These are phyloP conservation scores for Cepaea nemoralis DNA, from an alignment of 1,140 invertebrate genomes.

Conservation along the genomic window DNA sequence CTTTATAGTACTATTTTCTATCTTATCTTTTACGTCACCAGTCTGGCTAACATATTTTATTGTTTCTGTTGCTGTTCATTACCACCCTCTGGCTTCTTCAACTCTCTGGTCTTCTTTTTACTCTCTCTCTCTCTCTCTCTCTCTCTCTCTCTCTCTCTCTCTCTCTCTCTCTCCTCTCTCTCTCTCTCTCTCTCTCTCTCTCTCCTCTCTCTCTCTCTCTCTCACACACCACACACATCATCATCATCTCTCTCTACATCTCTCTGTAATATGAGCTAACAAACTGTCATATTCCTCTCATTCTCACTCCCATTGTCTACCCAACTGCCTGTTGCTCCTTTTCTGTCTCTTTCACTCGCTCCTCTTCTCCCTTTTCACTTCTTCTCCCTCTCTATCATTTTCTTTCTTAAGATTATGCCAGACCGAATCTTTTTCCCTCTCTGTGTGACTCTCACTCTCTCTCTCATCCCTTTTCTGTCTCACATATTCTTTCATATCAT, in stretches of 20 bases:
- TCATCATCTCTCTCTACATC: background rate
- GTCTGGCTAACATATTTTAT: no score
- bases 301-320: no score
- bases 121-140: no score
- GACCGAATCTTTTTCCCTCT: background rate
- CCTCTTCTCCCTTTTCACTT: no score
- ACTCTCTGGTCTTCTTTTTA: background rate
- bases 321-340: background rate
- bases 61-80: no score
- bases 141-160: conserved; percentile 22
- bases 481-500: no score
- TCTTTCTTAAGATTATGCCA: background rate
- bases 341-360: conserved; percentile 14
- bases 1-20: no score
- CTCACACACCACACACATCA: background rate
- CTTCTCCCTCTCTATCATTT: background rate
- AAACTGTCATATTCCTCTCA: no score
- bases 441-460: no score
- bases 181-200: background rate
- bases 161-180: conserved; percentile 31
- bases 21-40: no score
- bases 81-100: background rate
- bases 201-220: conserved; percentile 22
- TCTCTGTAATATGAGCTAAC: no score
- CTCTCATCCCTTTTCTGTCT: background rate